Percentiles rank a stretch among this genome's conserved stretches.
These are phyloP conservation scores for Drosophila austrosaltans DNA, from an alignment of 2,888 invertebrate genomes.

Conservation along the genomic window DNA sequence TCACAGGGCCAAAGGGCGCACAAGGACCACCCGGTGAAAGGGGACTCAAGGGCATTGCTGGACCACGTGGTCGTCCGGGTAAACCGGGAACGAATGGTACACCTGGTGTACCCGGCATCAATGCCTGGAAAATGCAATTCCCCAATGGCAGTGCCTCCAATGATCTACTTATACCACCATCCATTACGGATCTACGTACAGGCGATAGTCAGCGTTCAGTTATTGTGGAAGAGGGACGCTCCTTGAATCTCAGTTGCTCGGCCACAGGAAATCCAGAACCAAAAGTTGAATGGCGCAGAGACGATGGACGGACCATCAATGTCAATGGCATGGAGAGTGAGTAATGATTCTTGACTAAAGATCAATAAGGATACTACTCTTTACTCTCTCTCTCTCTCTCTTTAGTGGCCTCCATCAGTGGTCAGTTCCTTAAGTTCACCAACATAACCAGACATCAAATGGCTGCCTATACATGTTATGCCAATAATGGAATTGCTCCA, in stretches of 20 bases:
- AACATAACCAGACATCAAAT: slow-evolving; percentile 89
- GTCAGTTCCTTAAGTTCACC: slow-evolving; percentile 91
- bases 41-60: slow-evolving; percentile 87
- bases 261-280: slow-evolving; percentile 92
- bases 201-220: slow-evolving; percentile 85
- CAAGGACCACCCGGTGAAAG: slow-evolving; percentile 88
- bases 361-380: too few relatives aligned
- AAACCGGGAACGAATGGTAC: slow-evolving; percentile 89
- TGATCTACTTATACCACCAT: slow-evolving; percentile 92
- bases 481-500: slow-evolving; percentile 94
- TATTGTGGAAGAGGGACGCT: slow-evolving; percentile 91
- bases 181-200: slow-evolving; percentile 85
- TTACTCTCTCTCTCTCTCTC: too few relatives aligned
- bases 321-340: slow-evolving; percentile 88
- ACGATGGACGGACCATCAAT: slow-evolving; percentile 87
- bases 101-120: slow-evolving; percentile 92
- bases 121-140: slow-evolving; percentile 88
- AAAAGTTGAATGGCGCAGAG: slow-evolving; percentile 90
- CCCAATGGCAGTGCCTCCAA: slow-evolving; percentile 85
- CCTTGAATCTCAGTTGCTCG: slow-evolving; percentile 91
- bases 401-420: slow-evolving; percentile 89
- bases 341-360: slow-evolving; percentile 37
- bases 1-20: slow-evolving; percentile 88
- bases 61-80: slow-evolving; percentile 89
- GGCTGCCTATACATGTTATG: slow-evolving; percentile 90